Evolutionary conservation across 1,140 invertebrate genomes (phyloP).

Genomic region (Carcinoscorpius rotundicauda): DNA sequence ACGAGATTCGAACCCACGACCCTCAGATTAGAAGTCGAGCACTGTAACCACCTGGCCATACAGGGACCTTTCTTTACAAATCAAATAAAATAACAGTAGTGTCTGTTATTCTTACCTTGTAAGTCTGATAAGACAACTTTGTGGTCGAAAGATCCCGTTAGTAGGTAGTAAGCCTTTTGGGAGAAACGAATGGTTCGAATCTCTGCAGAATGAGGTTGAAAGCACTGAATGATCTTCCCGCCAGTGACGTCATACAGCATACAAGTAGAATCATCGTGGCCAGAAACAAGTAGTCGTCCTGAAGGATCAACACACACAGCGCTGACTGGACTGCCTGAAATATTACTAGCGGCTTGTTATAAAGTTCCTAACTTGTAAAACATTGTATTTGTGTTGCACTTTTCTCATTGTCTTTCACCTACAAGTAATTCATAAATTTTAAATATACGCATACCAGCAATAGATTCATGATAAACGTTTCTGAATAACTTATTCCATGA

Average conservation of each 20-base stretch:
- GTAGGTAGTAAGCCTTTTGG: slow-evolving; percentile 90
- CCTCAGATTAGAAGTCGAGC: no score
- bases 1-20: no score
- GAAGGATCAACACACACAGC: slow-evolving; percentile 91
- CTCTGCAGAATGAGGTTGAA: slow-evolving; percentile 85
- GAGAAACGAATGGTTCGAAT: slow-evolving; percentile 92
- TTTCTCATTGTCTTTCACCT: no score
- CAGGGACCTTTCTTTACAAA: no score
- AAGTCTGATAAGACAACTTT: slow-evolving; percentile 86
- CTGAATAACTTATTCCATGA: no score
- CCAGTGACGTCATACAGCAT: slow-evolving; percentile 91
- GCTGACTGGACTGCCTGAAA: slow-evolving; percentile 74
- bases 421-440: no score
- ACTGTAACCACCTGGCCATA: no score
- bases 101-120: slow-evolving; percentile 52
- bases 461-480: no score
- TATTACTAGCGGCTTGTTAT: not conserved
- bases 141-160: slow-evolving; percentile 93
- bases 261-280: slow-evolving; percentile 91
- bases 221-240: slow-evolving; percentile 79
- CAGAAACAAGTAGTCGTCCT: slow-evolving; percentile 82
- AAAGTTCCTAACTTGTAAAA: no score
- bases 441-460: no score
- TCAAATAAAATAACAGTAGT: no score
- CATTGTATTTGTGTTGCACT: no score